Evolutionary conservation across 2,113 vertebrate species (phyloP).

Genomic region (Psittacara wagleri): DNA sequence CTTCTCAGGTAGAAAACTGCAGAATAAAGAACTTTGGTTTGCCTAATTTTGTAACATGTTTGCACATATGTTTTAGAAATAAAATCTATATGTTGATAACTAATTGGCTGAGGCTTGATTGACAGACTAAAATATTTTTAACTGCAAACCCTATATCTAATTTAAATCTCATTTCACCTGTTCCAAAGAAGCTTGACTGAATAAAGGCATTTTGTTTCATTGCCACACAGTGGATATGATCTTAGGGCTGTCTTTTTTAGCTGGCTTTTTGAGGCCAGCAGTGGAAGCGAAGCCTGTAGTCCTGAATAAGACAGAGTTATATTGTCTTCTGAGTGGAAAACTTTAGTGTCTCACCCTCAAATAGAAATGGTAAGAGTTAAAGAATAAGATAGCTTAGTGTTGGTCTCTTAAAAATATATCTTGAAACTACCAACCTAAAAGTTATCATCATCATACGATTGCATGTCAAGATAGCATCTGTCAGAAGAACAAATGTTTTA

Average conservation of each 20-base stretch:
- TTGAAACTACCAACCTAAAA: neutral
- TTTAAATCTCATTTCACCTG: constrained; percentile 31
- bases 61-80: constrained; percentile 7
- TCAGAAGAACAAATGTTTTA: neutral
- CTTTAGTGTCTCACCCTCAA: neutral
- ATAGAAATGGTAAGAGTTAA: neutral
- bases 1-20: neutral
- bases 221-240: neutral
- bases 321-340: neutral
- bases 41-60: neutral
- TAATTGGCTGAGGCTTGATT: constrained; percentile 37
- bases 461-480: neutral
- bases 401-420: neutral
- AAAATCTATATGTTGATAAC: neutral
- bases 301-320: neutral
- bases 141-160: constrained; percentile 13
- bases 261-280: neutral
- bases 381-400: neutral
- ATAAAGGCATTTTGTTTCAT: constrained; percentile 12
- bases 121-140: constrained; percentile 40
- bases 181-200: constrained; percentile 28
- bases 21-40: neutral
- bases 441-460: neutral
- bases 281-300: neutral
- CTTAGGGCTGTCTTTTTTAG: neutral